phyloP scores from a whole-genome alignment of 2,113 vertebrate genomes.

The Variabilichromis moorii region DNA sequence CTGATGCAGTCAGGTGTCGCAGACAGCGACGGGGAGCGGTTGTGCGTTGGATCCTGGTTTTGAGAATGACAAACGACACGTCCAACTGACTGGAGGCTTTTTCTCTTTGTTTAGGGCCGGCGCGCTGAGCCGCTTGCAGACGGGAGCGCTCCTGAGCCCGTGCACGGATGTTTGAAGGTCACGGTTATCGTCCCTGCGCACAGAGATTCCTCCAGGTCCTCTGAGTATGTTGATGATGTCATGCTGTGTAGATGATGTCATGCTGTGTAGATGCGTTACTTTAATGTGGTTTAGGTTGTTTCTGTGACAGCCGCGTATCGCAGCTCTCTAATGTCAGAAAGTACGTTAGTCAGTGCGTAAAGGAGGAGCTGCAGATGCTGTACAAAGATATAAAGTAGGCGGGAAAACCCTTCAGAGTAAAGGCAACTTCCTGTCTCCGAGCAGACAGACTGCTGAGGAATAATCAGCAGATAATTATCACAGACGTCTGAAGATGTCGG shows the following conservation, averaged over 20 bases:
- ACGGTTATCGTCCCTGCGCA: neutral
- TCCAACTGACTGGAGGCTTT: neutral
- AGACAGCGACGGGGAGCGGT: neutral
- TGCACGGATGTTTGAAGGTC: neutral
- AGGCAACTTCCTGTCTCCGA: neutral
- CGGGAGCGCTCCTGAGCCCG: neutral
- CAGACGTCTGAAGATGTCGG: neutral
- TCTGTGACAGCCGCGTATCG: neutral
- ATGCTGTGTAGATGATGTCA: neutral
- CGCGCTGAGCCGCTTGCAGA: neutral
- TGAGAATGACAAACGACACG: neutral
- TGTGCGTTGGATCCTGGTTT: neutral
- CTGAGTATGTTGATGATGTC: neutral
- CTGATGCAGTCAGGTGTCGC: neutral
- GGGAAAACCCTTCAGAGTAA: neutral
- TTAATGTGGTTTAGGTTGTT: neutral
- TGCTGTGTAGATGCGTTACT: neutral
- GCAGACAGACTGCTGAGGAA: neutral
- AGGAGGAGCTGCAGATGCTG: neutral
- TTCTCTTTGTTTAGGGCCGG: neutral
- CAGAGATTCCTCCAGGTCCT: neutral
- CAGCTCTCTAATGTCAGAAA: neutral
- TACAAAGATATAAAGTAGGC: neutral
- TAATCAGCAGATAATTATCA: neutral
- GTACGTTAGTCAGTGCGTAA: neutral